These are phyloP conservation scores for Serilophus lunatus DNA, from an alignment of 2,113 vertebrate species.

Conservation along the genomic window DNA sequence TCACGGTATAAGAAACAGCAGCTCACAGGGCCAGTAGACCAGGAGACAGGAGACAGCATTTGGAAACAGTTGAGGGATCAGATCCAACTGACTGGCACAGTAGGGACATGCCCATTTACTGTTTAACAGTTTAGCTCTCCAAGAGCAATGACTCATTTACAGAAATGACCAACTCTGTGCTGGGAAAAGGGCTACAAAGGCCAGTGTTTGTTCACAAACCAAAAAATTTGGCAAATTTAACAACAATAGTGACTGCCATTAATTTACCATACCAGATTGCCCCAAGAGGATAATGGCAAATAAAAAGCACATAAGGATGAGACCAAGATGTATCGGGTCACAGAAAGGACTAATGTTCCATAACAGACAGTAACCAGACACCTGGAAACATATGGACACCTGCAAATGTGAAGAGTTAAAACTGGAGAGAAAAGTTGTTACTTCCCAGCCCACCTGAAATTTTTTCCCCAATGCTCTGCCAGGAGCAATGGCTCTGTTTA, in stretches of 20 bases:
- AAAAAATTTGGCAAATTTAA: not conserved
- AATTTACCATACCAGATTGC: not conserved
- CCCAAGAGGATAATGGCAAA: not conserved
- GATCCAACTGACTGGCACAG: not conserved
- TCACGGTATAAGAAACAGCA: not conserved
- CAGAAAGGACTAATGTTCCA: not conserved
- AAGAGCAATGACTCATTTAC: not conserved
- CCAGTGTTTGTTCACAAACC: not conserved
- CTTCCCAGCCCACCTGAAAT: not conserved
- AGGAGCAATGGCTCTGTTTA: not conserved
- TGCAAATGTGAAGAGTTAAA: not conserved
- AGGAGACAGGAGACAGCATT: not conserved
- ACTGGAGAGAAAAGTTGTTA: not conserved
- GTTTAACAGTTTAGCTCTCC: not conserved
- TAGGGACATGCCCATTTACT: not conserved
- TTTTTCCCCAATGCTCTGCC: not conserved
- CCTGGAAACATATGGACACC: not conserved
- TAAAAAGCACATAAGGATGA: not conserved
- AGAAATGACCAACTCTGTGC: not conserved
- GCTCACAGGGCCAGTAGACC: not conserved
- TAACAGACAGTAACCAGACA: not conserved
- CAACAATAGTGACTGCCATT: not conserved
- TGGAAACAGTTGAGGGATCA: not conserved
- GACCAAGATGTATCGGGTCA: not conserved
- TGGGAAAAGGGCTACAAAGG: not conserved